These are phyloP conservation scores for Cotesia typhae DNA, from an alignment of 1,140 invertebrate genomes.

Conservation along the genomic window DNA sequence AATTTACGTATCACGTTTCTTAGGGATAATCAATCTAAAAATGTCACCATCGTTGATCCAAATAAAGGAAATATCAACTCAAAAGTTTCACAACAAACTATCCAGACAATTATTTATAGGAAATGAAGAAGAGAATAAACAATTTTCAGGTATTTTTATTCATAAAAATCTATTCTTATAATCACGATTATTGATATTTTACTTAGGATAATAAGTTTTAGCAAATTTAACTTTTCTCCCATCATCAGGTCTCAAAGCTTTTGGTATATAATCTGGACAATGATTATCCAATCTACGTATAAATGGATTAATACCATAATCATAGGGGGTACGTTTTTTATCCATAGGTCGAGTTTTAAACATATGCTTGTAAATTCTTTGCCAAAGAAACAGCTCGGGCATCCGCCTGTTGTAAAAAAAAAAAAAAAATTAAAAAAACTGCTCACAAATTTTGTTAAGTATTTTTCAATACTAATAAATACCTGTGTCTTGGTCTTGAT, in stretches of 20 bases:
- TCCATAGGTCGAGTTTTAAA: slow-evolving; percentile 73
- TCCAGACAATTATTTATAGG: slow-evolving; percentile 45
- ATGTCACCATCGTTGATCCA: slow-evolving; percentile 36
- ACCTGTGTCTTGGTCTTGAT: slow-evolving; percentile 70
- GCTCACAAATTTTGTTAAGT: slow-evolving; percentile 17
- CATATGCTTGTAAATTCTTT: slow-evolving; percentile 79
- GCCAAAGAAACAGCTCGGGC: slow-evolving; percentile 80
- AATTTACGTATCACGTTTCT: background rate
- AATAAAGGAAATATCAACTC: slow-evolving; percentile 30
- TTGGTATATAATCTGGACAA: slow-evolving; percentile 74
- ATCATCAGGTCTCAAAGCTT: slow-evolving; percentile 66
- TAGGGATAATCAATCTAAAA: slow-evolving; percentile 21
- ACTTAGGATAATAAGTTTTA: slow-evolving; percentile 71
- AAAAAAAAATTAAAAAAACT: slow-evolving; percentile 32
- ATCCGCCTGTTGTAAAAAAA: slow-evolving; percentile 52
- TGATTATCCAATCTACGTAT: slow-evolving; percentile 72
- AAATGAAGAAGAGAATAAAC: background rate
- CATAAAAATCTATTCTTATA: slow-evolving; percentile 3
- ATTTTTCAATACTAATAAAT: slow-evolving; percentile 22
- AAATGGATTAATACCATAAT: slow-evolving; percentile 69
- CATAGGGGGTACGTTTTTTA: slow-evolving; percentile 73
- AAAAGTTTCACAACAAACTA: slow-evolving; percentile 32
- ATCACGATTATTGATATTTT: background rate
- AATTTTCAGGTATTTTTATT: slow-evolving; percentile 9
- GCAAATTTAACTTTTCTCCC: slow-evolving; percentile 66